phyloP scores from a whole-genome alignment of 2,797 vertebrate species.

The Tokudaia muenninki region DNA sequence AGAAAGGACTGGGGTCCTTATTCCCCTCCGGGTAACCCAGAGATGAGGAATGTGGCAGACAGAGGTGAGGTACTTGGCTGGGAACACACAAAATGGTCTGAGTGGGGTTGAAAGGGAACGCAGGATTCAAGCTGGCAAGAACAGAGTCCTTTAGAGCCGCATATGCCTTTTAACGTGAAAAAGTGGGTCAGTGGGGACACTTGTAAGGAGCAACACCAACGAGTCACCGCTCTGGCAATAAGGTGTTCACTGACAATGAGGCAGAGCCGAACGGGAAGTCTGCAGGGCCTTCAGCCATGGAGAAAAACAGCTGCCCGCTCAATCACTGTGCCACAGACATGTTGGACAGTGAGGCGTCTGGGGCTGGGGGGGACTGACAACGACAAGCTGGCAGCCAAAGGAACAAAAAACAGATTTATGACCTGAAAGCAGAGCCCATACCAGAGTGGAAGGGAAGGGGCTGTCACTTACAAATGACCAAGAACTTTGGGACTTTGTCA shows the following conservation, averaged over 20 bases:
- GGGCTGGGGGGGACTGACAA: background rate
- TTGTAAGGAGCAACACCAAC: background rate
- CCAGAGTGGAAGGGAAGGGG: background rate
- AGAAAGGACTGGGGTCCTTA: background rate
- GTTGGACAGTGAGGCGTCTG: background rate
- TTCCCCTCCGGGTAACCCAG: background rate
- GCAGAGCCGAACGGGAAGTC: background rate
- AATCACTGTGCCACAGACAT: background rate
- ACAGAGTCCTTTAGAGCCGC: background rate
- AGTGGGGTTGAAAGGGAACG: background rate
- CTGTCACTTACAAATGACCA: background rate
- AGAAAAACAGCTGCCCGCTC: background rate
- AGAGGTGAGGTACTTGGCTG: background rate
- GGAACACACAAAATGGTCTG: background rate
- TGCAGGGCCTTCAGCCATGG: background rate
- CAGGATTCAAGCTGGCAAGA: background rate
- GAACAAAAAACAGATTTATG: slow-evolving; percentile 53
- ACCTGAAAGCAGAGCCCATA: slow-evolving; percentile 20
- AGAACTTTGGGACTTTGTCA: background rate
- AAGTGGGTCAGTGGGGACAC: background rate
- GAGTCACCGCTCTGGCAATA: slow-evolving; percentile 41
- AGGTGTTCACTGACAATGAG: slow-evolving; percentile 55
- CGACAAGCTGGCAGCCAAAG: slow-evolving; percentile 53
- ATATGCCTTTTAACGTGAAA: background rate
- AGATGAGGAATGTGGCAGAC: background rate